phyloP scores from a whole-genome alignment of 2,888 invertebrate species.

The Tenthredo mesomela region DNA sequence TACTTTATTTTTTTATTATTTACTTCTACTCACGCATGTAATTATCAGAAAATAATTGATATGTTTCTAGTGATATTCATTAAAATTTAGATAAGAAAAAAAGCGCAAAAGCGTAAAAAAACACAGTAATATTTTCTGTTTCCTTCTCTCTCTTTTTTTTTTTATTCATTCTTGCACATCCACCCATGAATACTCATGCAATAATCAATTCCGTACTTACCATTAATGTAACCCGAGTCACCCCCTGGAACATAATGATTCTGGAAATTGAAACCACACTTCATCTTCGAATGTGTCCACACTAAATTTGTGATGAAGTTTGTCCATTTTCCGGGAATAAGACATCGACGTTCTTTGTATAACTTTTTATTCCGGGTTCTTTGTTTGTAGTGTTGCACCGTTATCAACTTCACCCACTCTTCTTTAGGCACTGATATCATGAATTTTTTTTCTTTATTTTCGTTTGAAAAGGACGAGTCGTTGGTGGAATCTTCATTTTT shows the following conservation, averaged over 20 bases:
- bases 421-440: neutral
- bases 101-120: neutral
- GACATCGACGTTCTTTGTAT: neutral
- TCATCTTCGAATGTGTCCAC: neutral
- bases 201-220: neutral
- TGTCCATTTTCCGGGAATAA: neutral
- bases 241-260: neutral
- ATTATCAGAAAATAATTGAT: no score
- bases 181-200: neutral
- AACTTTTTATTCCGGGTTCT: neutral
- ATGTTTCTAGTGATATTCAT: no score
- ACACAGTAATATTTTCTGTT: neutral
- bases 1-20: neutral
- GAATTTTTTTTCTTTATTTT: neutral
- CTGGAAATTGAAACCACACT: neutral
- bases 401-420: neutral
- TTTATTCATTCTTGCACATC: neutral
- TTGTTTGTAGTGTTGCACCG: neutral
- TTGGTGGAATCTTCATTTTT: neutral
- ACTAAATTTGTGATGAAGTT: neutral
- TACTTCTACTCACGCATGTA: neutral
- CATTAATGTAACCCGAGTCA: neutral
- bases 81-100: neutral
- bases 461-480: neutral
- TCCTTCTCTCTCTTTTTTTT: neutral